Evolutionary conservation across 2,888 invertebrate species (phyloP), one percentile per base, ranked within the genome.

Genomic region (Psylliodes chrysocephalus): DNA sequence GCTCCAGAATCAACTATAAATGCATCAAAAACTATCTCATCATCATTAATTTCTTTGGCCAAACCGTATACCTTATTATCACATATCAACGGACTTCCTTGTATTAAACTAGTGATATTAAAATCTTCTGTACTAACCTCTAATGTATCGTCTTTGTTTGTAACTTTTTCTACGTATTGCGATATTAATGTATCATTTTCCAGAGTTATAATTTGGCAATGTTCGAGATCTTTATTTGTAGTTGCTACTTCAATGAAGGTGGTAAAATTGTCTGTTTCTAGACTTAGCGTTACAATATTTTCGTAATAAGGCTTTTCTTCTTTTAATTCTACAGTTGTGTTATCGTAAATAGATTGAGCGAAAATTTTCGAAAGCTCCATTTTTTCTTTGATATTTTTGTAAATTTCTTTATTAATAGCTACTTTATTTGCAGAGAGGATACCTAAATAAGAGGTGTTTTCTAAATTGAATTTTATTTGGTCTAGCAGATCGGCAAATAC

Each of bases 31-130:
- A 65, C 25, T 8, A 68, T 47, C 19, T 56, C 28, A 7, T 33
- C 38, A 2, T 63, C 52, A 5, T 22, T 59, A 2, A 65, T 46
- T 54, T 71, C 67, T 55, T 64, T 67, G 10, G 70, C 69, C 18
- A 73, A 59, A n/a, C 71, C 73, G 42, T 71, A 72, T 1, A 72
- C 62, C 42, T 70, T 68, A 22, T 65, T 47, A 8, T 70, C 57
- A 44, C 73, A 73, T 46, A 73, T 63, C 28, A 73, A 49, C 0
- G 72, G 67, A 60, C 72, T 72, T 1, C 73, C 73, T 28, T 60
- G 19, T 38, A 69, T 52, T 12, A 73, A 44, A 28, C 59, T 33
- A 1, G 63, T 61, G 4, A 51, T 46, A 25, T 65, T 61, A 22
- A 46, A 38, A 12, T 49, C 44, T 15, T 46, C 53, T 0, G 38